Conservation (phyloP, 2,113 vertebrate genomes). For the Odontophorus gujanensis region DNA sequence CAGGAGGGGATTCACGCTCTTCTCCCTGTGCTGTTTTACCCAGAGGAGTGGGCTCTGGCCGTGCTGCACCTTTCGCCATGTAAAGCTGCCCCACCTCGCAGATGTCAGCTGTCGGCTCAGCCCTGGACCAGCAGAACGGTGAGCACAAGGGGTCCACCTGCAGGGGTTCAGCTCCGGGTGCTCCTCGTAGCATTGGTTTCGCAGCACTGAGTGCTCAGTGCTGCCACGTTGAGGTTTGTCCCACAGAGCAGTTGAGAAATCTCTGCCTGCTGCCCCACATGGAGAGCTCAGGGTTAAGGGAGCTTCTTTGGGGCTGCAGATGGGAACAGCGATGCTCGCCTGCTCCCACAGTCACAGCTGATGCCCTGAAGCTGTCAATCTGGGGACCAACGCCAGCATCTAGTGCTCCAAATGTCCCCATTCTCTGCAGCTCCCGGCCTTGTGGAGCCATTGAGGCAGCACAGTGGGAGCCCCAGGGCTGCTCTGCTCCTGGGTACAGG, state of each 20-base stretch:
- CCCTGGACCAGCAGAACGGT: slow-evolving; percentile 31
- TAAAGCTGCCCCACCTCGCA: not conserved
- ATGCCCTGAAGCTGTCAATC: not conserved
- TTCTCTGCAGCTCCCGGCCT: not conserved
- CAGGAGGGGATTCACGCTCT: not conserved
- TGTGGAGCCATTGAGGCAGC: not conserved
- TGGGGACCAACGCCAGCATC: not conserved
- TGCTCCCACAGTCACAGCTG: not conserved
- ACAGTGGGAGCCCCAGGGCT: not conserved
- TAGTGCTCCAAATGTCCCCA: not conserved
- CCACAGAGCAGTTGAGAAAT: fast-evolving
- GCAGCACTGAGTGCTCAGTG: fast-evolving
- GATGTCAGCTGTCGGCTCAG: not conserved
- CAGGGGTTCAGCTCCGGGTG: not conserved
- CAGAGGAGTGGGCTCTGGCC: not conserved
- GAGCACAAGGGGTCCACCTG: fast-evolving
- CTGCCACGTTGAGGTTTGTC: fast-evolving
- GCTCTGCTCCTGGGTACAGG: not conserved
- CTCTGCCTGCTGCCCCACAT: fast-evolving
- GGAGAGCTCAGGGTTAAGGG: not conserved
- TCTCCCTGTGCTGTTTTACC: not conserved
- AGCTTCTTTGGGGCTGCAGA: not conserved
- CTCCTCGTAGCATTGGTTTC: not conserved
- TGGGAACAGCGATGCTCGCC: not conserved
- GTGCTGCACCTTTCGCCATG: not conserved